These are phyloP conservation scores for Melanocharis versteri DNA, from an alignment of 2,113 vertebrate species.

Conservation along the genomic window DNA sequence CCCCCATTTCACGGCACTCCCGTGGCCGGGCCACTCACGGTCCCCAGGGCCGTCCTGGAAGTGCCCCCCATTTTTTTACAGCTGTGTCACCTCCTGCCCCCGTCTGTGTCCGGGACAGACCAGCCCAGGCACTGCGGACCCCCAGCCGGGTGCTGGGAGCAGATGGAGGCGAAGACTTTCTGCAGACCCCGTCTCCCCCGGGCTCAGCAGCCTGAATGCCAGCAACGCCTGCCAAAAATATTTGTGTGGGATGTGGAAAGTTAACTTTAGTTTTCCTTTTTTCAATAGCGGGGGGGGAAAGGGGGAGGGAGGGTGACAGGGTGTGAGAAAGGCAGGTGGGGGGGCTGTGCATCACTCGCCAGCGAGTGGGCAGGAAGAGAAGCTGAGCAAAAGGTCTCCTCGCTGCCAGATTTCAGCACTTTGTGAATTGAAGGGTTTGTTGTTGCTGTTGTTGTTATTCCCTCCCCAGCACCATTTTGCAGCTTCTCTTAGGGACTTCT, in stretches of 20 bases:
- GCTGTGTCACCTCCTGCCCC: neutral
- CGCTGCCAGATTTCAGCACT: neutral
- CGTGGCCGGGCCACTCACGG: accelerated
- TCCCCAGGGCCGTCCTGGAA: neutral
- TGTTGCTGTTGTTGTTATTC: neutral
- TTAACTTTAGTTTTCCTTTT: conserved; percentile 75
- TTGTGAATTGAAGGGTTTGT: neutral
- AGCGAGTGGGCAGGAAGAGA: conserved; percentile 1
- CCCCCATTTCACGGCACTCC: neutral
- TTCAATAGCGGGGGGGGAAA: neutral
- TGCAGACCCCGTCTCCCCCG: conserved; percentile 14
- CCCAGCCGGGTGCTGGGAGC: neutral
- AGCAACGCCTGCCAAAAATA: conserved; percentile 71
- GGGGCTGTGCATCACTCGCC: neutral
- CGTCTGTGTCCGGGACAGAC: accelerated
- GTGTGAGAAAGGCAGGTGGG: conserved; percentile 36
- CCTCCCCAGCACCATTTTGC: neutral
- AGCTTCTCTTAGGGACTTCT: neutral
- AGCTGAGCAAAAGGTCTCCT: neutral
- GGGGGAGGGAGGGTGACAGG: neutral
- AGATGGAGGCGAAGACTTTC: conserved; percentile 28
- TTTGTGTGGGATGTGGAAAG: conserved; percentile 78
- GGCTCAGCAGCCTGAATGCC: conserved; percentile 50
- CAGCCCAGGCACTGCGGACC: neutral
- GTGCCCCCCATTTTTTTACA: neutral